Evolutionary conservation across 2,888 invertebrate genomes (phyloP).

Genomic region (Mechanitis messenoides): DNA sequence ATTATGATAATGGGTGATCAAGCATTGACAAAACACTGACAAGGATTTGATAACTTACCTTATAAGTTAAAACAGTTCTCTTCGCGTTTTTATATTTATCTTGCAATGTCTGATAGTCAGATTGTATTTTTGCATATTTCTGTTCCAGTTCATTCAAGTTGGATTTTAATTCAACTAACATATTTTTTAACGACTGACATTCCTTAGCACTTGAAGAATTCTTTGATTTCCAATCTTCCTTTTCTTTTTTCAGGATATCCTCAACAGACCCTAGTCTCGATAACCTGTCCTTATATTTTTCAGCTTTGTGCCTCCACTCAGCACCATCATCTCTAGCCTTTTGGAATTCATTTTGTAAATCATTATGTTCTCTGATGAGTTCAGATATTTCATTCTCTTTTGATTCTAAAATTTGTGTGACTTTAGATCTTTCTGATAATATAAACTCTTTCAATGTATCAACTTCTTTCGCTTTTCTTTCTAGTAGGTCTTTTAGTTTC

Average conservation of each 20-base stretch:
- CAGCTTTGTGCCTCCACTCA: constrained; percentile 60
- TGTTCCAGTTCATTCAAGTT: constrained; percentile 64
- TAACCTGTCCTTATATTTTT: constrained; percentile 58
- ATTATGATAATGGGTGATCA: no score
- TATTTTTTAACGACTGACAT: constrained; percentile 58
- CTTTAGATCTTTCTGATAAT: constrained; percentile 66
- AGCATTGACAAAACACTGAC: background rate
- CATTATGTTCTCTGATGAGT: constrained; percentile 65
- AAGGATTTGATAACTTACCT: constrained; percentile 49
- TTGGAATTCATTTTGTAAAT: constrained; percentile 54
- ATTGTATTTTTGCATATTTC: constrained; percentile 48
- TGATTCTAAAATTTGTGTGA: constrained; percentile 68
- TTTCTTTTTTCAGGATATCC: constrained; percentile 55
- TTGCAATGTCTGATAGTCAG: constrained; percentile 68
- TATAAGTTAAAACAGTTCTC: constrained; percentile 79
- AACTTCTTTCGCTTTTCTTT: constrained; percentile 73
- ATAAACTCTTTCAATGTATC: constrained; percentile 72
- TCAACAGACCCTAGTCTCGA: constrained; percentile 55
- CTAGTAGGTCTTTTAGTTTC: constrained; percentile 67
- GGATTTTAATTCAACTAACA: constrained; percentile 60
- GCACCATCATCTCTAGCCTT: constrained; percentile 50
- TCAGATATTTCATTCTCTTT: constrained; percentile 72
- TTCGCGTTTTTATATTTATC: constrained; percentile 80
- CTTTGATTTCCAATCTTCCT: constrained; percentile 57
- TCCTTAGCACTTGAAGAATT: constrained; percentile 50